These are phyloP conservation scores for Haplotaxodon microlepis DNA, from an alignment of 2,113 vertebrate species.

Conservation along the genomic window DNA sequence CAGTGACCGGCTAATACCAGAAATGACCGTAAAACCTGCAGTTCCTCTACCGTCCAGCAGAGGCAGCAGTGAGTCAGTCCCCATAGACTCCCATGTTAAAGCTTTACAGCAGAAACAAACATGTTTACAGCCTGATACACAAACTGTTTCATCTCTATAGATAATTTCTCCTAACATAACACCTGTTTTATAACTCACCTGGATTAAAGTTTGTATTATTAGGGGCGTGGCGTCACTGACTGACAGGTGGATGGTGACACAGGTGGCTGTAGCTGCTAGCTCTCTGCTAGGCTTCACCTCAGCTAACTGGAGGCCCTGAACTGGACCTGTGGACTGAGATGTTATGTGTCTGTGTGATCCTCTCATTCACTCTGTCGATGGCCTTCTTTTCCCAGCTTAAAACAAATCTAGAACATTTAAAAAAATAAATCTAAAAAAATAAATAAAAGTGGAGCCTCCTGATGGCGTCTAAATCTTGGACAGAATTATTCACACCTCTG, in stretches of 20 bases:
- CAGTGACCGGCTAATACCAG: background rate
- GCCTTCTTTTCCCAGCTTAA: background rate
- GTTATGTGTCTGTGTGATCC: rapidly evolving
- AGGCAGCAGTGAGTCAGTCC: background rate
- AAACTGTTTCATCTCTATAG: background rate
- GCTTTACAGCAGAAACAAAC: background rate
- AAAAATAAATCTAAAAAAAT: background rate
- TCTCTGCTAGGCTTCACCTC: background rate
- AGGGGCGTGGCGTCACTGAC: background rate
- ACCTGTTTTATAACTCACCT: background rate
- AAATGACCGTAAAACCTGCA: rapidly evolving
- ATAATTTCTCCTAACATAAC: background rate
- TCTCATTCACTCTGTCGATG: background rate
- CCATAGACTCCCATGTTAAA: rapidly evolving
- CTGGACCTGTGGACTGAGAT: background rate
- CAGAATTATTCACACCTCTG: background rate
- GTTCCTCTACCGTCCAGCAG: rapidly evolving
- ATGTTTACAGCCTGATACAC: background rate
- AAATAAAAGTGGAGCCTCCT: background rate
- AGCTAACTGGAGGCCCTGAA: background rate
- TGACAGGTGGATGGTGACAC: background rate
- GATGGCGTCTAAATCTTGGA: background rate
- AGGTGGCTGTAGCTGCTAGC: background rate
- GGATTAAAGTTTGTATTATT: background rate
- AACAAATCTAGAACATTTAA: background rate